phyloP scores from a whole-genome alignment of 2,113 vertebrate species.

The Tragelaphus strepsiceros region DNA sequence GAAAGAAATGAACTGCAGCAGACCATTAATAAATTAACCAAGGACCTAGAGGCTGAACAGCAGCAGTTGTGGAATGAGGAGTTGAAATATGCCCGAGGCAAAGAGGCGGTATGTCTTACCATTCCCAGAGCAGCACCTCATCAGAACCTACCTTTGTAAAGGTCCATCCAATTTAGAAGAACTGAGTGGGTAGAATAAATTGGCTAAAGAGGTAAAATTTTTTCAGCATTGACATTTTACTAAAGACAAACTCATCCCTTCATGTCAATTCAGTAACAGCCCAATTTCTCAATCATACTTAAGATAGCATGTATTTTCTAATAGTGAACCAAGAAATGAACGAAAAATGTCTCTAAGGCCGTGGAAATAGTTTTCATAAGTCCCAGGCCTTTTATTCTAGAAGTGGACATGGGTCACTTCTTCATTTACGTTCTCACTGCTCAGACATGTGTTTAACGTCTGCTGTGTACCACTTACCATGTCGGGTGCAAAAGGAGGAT shows the following conservation, averaged over 20 bases:
- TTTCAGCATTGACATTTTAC: neutral
- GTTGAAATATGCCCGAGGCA: constrained; percentile 89
- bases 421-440: neutral
- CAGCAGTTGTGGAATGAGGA: constrained; percentile 95
- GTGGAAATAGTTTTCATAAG: neutral
- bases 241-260: neutral
- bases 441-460: neutral
- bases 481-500: neutral
- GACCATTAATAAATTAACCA: constrained; percentile 86
- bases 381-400: neutral
- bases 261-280: neutral
- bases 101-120: constrained; percentile 86
- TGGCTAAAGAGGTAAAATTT: neutral
- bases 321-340: constrained; percentile 4
- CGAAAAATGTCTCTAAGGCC: neutral
- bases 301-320: neutral
- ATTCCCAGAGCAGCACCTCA: neutral
- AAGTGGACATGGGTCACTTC: neutral
- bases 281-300: neutral
- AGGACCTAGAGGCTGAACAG: constrained; percentile 87
- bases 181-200: neutral
- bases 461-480: neutral
- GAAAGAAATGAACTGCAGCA: constrained; percentile 93
- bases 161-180: neutral
- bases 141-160: neutral